Evolutionary conservation across 2,888 invertebrate species (phyloP).

Genomic region (Protonemura montana): DNA sequence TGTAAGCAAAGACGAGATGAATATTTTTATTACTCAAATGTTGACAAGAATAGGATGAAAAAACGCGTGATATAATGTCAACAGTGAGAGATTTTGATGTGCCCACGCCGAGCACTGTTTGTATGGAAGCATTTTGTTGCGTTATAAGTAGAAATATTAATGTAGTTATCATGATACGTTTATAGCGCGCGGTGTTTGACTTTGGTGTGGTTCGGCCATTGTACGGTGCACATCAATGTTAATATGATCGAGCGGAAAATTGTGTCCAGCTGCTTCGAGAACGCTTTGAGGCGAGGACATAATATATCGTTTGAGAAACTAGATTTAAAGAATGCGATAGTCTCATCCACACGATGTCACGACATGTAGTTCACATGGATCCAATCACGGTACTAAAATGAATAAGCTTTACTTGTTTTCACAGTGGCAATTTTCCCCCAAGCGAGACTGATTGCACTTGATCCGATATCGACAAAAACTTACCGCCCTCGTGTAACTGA

Average conservation of each 20-base stretch:
- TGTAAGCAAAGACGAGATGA: conserved; percentile 45
- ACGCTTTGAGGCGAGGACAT: no score
- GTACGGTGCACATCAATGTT: not conserved
- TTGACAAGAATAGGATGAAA: conserved; percentile 16
- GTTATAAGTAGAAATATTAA: not conserved
- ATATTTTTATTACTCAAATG: conserved; percentile 33
- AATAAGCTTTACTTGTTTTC: not conserved
- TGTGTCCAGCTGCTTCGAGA: not conserved
- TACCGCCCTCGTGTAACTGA: not conserved
- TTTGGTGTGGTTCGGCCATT: not conserved
- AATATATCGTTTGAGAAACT: no score
- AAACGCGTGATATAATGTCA: conserved; percentile 16
- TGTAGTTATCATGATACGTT: no score
- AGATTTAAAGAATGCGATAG: no score
- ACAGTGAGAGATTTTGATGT: not conserved
- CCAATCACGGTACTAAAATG: no score
- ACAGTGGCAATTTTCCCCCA: not conserved
- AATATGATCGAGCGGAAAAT: not conserved
- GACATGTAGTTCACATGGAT: no score
- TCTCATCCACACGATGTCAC: no score
- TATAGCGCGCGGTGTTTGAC: not conserved
- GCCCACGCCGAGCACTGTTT: not conserved
- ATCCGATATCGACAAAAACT: not conserved
- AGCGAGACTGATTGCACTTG: not conserved
- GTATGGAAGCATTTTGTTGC: not conserved